Conservation (phyloP, 2,888 invertebrate genomes). For the Cordylochernes scorpioides region DNA sequence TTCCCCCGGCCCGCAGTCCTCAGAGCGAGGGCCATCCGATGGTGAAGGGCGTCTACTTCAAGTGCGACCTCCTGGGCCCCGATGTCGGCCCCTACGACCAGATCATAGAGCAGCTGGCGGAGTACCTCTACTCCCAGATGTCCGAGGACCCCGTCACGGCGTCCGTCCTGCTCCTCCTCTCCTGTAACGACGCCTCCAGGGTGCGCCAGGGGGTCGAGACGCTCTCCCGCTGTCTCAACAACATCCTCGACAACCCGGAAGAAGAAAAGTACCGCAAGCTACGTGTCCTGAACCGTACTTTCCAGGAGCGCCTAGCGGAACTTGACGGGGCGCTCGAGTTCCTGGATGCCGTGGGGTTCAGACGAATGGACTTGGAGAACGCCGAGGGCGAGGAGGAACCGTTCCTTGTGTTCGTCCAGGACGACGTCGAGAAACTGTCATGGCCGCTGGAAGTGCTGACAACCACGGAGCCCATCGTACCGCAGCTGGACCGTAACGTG, state of each 20-base stretch:
- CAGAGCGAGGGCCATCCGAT: no score
- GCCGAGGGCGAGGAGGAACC: no score
- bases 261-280: conserved; percentile 78
- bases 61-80: conserved; percentile 33
- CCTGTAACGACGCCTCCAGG: conserved; percentile 53
- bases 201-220: conserved; percentile 56
- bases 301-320: conserved; percentile 47
- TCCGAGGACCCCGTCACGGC: conserved; percentile 52
- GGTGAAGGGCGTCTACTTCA: conserved; percentile 43
- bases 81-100: conserved; percentile 51
- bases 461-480: no score
- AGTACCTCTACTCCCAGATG: conserved; percentile 55
- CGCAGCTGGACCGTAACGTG: no score
- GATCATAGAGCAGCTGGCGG: conserved; percentile 54
- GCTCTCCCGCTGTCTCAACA: conserved; percentile 61
- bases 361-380: no score
- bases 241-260: conserved; percentile 52
- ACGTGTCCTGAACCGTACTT: conserved; percentile 50
- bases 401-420: no score
- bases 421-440: no score
- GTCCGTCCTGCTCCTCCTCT: conserved; percentile 65
- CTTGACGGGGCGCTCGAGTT: conserved; percentile 56
- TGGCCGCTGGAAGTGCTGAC: no score
- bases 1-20: no score
- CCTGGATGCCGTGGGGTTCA: conserved; percentile 57